Evolutionary conservation across 2,888 invertebrate genomes (phyloP), one percentile per base, ranked within the genome.

Genomic region (Phoenoteleia sp.): DNA sequence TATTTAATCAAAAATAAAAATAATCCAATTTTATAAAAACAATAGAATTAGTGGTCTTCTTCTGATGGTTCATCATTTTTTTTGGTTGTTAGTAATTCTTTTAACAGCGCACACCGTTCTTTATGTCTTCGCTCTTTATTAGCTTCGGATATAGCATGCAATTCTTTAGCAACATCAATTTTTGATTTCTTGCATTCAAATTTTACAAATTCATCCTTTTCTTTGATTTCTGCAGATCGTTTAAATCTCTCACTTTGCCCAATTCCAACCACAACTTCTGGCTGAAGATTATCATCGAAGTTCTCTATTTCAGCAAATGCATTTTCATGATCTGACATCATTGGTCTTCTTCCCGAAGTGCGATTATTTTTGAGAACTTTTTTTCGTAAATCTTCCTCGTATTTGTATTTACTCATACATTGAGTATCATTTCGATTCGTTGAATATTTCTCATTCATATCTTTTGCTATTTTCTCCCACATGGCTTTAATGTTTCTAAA

Each of bases 51-150:
- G 27, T 27, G 6, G 4, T 27, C 27, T 3, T 27, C 27, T 27
- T 27, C 27, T 27, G 3, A 5, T 27, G 27, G 27, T 5, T 27
- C 27, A 3, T 27, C 27, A 3, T 27, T 27, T 27, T 27, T 27
- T 6, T 27, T 27, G 27, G 3, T 27, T 27, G 3, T 6, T 5
- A 54, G 27, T 7, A 54, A 15, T 15, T 56, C 9, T 36, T 9
- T 56, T 19, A 56, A 17, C 2, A 56, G 27, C 4, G 3, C n/a
- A 13, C 27, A 33, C 11, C 11, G 33, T 23, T 60, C 60, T 39
- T 60, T 19, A 15, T 60, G 60, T 23, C 60, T 19, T n/a, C 60
- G 11, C n/a, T 60, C 39, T 23, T 42, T 36, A 23, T 60, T 60
- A 6, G 33, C 58, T 27, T 58, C 58, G 21, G 27, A 27, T 19